Evolutionary conservation across 23 tunicate genomes (phyloP).

Genomic region (Corella eumyota): DNA sequence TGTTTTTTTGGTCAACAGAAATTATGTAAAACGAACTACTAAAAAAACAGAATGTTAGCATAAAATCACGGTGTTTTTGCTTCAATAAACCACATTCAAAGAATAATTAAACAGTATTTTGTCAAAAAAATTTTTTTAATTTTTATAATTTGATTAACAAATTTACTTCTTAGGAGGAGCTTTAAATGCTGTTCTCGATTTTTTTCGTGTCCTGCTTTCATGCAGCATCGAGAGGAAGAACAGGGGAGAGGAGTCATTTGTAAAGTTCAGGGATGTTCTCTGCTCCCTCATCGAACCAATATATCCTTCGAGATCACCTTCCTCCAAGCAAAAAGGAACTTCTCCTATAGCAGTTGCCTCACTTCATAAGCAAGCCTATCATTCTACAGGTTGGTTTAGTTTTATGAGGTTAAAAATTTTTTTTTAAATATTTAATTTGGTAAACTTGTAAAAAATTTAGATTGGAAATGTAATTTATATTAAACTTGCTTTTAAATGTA

Average conservation of each 20-base stretch:
- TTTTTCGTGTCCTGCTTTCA: slow-evolving; percentile 54
- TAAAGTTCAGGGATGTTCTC: slow-evolving; percentile 71
- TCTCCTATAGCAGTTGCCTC: not conserved
- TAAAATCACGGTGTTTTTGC: no score
- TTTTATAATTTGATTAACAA: no score
- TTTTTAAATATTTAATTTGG: not conserved
- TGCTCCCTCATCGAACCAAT: slow-evolving; percentile 84
- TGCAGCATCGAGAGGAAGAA: slow-evolving; percentile 12
- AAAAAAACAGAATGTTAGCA: no score
- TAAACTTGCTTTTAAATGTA: no score
- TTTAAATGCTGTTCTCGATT: slow-evolving; percentile 47
- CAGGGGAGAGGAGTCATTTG: slow-evolving; percentile 15
- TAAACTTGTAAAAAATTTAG: not conserved
- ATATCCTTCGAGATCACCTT: slow-evolving; percentile 40
- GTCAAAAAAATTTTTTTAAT: no score
- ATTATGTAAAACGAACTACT: no score
- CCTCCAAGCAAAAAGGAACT: slow-evolving; percentile 6
- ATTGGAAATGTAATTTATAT: no score
- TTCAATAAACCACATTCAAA: no score
- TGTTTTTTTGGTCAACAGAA: no score
- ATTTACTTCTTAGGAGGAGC: no score
- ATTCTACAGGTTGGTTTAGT: slow-evolving; percentile 57
- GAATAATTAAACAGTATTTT: no score
- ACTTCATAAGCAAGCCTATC: slow-evolving; percentile 87
- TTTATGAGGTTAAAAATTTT: not conserved